Evolutionary conservation across 2,888 invertebrate species (phyloP), one percentile per base, ranked within the genome.

Genomic region (Tridacna gigas): DNA sequence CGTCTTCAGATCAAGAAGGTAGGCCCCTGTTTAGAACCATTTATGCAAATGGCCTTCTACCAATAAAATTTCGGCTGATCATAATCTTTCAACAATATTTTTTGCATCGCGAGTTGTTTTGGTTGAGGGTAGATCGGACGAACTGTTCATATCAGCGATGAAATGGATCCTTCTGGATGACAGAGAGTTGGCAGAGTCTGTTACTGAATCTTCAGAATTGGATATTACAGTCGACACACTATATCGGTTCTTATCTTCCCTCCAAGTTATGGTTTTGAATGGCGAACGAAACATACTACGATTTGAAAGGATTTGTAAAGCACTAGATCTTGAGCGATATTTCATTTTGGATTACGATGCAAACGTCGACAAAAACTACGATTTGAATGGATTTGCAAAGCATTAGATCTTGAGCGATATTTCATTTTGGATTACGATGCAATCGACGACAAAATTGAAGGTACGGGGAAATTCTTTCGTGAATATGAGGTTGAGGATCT

Each of bases 331-430:
- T 18, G 51, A 65, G 11, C 65, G 66, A 25, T 51, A 65, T 22
- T 66, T 76, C 48, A 48, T 76, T 11, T 51, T 76, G 9, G 76
- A 76, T 51, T 48, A 66, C 25, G 76, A 76, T 51, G 76, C 66
- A 26, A 20, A 66, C 18, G 3, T 51, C 5, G 26, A 45, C 45
- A 25, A n/a, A n/a, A n/a, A 51, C 22, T 47, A 0, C 28, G 51
- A 48, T 7, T 76, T 4, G 48, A 66, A 9, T 15, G 25, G 1
- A n/a, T 76, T 12, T 76, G 76, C 20, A 25, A 65, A 47, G 25
- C 26, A 48, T 25, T 76, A 26, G 25, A 9, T n/a, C 37, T 65
- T 18, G 51, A 65, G 11, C 65, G 66, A 25, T 51, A 65, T 22
- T 66, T 76, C 48, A 48, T 76, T 11, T 51, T 76, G 9, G 76